Evolutionary conservation across 2,888 invertebrate species (phyloP).

Genomic region (Orthosia gracilis): DNA sequence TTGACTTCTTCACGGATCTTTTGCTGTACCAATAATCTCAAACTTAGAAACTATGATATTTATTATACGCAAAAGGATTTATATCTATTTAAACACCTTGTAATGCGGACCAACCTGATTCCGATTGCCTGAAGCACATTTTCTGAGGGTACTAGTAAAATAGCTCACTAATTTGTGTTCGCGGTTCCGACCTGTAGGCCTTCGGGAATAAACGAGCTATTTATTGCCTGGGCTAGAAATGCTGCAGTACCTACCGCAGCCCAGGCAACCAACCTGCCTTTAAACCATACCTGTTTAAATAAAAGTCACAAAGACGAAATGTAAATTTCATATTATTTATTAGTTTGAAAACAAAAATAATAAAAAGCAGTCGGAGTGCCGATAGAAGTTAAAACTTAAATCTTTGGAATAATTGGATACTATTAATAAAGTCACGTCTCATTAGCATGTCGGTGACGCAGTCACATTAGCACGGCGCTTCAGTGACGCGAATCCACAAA

Average conservation of each 20-base stretch:
- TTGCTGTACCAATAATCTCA: not conserved
- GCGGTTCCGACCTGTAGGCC: slow-evolving; percentile 11
- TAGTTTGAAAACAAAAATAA: too few species aligned
- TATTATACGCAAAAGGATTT: slow-evolving; percentile 18
- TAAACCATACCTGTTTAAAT: too few species aligned
- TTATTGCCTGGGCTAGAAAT: slow-evolving; percentile 21
- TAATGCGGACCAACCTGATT: slow-evolving; percentile 15
- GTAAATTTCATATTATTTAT: too few species aligned
- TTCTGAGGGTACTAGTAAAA: slow-evolving; percentile 35
- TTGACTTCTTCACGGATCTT: not conserved
- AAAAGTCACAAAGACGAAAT: too few species aligned
- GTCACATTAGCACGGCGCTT: too few species aligned
- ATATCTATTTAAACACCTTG: slow-evolving; percentile 30
- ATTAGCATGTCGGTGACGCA: too few species aligned
- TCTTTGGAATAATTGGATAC: too few species aligned
- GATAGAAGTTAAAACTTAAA: too few species aligned
- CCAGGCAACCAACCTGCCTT: too few species aligned
- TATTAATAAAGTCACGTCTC: too few species aligned
- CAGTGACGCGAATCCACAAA: too few species aligned
- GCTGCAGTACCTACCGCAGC: not conserved
- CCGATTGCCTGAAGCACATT: slow-evolving; percentile 39
- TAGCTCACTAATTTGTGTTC: slow-evolving; percentile 36
- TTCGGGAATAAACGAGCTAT: slow-evolving; percentile 32
- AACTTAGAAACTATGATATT: slow-evolving; percentile 7
- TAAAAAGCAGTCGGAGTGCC: too few species aligned